Percentiles rank a stretch among this genome's conserved stretches.
These are phyloP conservation scores for Iselma pallidipennis DNA, from an alignment of 2,888 invertebrate species.

Conservation along the genomic window DNA sequence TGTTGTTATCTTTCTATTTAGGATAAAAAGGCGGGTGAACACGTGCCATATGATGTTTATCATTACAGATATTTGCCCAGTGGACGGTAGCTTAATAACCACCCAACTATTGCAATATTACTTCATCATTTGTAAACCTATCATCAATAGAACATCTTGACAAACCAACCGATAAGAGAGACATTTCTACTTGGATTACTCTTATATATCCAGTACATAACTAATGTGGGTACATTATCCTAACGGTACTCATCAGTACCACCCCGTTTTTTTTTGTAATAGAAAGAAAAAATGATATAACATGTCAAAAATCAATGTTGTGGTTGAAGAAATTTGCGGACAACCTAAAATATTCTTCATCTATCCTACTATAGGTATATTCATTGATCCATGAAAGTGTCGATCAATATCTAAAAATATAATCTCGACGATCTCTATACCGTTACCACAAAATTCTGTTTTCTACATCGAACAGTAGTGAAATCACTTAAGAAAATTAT, in stretches of 20 bases:
- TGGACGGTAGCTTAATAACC: slow-evolving; percentile 40
- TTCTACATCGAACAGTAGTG: neutral
- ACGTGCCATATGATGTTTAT: slow-evolving; percentile 17
- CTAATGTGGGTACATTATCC: no score
- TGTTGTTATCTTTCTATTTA: neutral
- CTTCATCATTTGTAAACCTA: slow-evolving; percentile 20
- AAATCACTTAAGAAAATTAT: no score
- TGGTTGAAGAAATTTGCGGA: neutral
- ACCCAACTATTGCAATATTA: slow-evolving; percentile 16
- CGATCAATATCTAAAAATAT: neutral
- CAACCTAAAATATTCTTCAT: neutral
- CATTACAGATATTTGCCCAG: slow-evolving; percentile 42
- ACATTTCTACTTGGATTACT: neutral
- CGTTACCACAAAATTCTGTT: neutral
- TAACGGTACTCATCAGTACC: neutral
- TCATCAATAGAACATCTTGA: slow-evolving; percentile 8
- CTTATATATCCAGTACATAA: no score
- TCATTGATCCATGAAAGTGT: neutral
- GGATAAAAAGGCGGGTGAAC: slow-evolving; percentile 10
- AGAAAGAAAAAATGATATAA: no score
- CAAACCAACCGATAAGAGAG: neutral
- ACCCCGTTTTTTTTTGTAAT: no score
- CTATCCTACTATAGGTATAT: no score
- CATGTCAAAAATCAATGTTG: no score
- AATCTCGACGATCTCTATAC: no score